Conservation (phyloP, 1,140 invertebrate genomes). For the Berghia stephanieae region DNA sequence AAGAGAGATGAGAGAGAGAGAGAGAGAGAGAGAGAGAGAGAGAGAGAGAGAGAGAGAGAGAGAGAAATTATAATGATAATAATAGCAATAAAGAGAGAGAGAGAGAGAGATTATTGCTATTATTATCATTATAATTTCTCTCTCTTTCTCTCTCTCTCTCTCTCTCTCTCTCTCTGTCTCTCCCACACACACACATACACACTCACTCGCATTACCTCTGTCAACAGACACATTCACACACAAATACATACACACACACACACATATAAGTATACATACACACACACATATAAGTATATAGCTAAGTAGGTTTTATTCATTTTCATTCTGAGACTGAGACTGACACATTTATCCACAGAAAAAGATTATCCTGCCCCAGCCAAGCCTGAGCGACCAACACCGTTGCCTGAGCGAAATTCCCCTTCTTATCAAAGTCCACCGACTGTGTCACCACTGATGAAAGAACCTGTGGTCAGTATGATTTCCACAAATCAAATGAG, state of each 20-base stretch:
- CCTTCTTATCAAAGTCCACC: too few species aligned
- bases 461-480: too few species aligned
- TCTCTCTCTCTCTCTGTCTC: slow-evolving; percentile 80
- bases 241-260: too few species aligned
- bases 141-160: slow-evolving; percentile 39
- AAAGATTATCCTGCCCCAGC: too few species aligned
- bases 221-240: slow-evolving; percentile 85
- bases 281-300: slow-evolving; percentile 73
- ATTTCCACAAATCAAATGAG: too few species aligned
- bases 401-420: too few species aligned
- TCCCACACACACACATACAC: slow-evolving; percentile 87
- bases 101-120: not conserved
- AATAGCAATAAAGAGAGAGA: not conserved
- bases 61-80: not conserved
- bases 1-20: not conserved
- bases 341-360: too few species aligned
- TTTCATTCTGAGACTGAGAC: too few species aligned
- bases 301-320: too few species aligned
- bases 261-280: too few species aligned
- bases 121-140: slow-evolving; percentile 7
- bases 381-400: too few species aligned
- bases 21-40: not conserved
- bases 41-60: slow-evolving; percentile 11
- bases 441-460: too few species aligned
- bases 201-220: slow-evolving; percentile 83